Percentiles rank a stretch among this genome's conserved stretches.
Conservation (phyloP, 2,888 invertebrate species). For the Microdon myrmicae region DNA sequence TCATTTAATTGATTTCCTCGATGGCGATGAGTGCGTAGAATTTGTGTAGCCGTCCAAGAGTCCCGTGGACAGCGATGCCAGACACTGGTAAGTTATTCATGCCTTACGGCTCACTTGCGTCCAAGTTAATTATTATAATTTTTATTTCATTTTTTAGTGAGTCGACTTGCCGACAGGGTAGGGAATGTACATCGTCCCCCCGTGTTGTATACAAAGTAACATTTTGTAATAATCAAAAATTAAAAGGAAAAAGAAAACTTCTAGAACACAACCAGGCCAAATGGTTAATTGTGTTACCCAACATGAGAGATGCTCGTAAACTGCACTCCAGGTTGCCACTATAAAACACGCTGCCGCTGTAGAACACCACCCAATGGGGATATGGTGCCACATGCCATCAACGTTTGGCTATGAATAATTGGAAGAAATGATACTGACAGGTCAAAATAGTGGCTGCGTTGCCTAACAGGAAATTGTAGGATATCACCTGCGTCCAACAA, state of each 20-base stretch:
- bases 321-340: constrained; percentile 18
- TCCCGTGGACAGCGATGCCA: constrained; percentile 6
- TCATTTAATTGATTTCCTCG: constrained; percentile 45
- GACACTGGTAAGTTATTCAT: constrained; percentile 16
- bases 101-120: not conserved
- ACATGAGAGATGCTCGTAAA: constrained; percentile 1
- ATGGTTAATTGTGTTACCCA: constrained; percentile 27
- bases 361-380: constrained; percentile 33
- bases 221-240: constrained; percentile 4
- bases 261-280: constrained; percentile 8
- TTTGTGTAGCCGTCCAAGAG: constrained; percentile 10
- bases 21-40: too few species aligned
- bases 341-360: constrained; percentile 17
- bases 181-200: too few species aligned
- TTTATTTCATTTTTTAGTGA: constrained; percentile 11
- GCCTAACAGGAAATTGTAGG: not conserved
- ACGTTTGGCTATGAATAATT: constrained; percentile 42
- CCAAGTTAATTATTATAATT: constrained; percentile 32
- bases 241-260: not conserved
- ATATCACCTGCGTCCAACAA: constrained; percentile 45
- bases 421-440: constrained; percentile 43
- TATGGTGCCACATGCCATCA: too few species aligned
- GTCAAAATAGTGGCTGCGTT: constrained; percentile 3
- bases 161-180: not conserved
- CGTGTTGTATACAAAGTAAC: not conserved